Evolutionary conservation across 2,888 invertebrate species (phyloP), one percentile per base, ranked within the genome.

Genomic region (Chloroclysta siterata): DNA sequence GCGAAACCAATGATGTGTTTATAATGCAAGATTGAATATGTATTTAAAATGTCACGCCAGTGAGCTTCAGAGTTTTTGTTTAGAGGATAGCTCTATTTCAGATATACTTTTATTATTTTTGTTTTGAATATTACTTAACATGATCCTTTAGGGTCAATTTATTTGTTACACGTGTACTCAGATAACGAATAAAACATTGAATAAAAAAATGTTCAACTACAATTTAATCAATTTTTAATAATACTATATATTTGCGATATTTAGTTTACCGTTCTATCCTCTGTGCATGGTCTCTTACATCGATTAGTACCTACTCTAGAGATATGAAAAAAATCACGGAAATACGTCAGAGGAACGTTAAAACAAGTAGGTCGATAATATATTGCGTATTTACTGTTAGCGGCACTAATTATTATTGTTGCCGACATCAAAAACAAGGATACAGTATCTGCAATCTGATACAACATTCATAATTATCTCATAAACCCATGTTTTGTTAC

Each of bases 401-500:
- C 46, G 57, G 48, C 53, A 64, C 67, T 63, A 36, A 53, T 56
- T 61, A 48, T 70, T 60, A 50, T 70, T 73, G 71, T 72, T 68
- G 63, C 57, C 54, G 44, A 48, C 47, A 60, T 61, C 60, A 61
- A 47, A 84, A 82, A 85, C 80, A 83, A 72, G 78, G 80, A 79
- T 82, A 79, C 78, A 78, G 77, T 79, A 76, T 75, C 76, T 82
- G 86, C 87, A 87, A 88, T 87, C 88, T 76, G 82, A 85, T 86
- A 87, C 82, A 87, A 89, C 84, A 85, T 86, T 85, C 84, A 85
- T 90, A 79, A 83, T 83, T 81, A 91, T 91, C 90, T 83, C 83
- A 87, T 86, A 87, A 88, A 90, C 86, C 81, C 88, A 80, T 92
- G 92, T 91, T 90, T 83, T 86, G 80, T 80, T 77, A 79, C 85